Base-by-base conservation (phyloP, 1,140 invertebrate species). In the Drosophila repleta region DNA sequence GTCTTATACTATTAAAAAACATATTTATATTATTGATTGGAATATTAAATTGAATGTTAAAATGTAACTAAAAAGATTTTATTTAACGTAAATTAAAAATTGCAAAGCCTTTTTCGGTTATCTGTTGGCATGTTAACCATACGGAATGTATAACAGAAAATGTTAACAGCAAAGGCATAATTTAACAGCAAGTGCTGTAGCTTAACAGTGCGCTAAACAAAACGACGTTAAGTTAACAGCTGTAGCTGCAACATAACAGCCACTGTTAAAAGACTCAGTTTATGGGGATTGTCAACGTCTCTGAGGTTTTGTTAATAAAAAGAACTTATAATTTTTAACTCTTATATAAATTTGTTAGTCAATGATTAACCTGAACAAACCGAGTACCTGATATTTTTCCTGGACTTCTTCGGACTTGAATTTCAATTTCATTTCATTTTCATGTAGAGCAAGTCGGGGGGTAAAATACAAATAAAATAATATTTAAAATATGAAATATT, bases 361-460 rank as follows among this genome's bases (percentile, higher is more conserved):
- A 32, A n/a, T 11, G n/a, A 41, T 26, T 21, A 39, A 21, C 41
- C 26, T 65, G 41, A 41, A 10, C 20, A 56, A 57, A 49, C 18
- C 6, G 8, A 67, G 39, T 72, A 72, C 69, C 69, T 72, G 21
- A 69, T 70, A 74, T n/a, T 24, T 1, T 58, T 68, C 65, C 67
- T 70, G 52, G 15, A 51, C 43, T 35, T 37, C 35, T 67, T 63
- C 17, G 18, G 45, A 58, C 60, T 70, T 45, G 32, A 64, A 32
- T n/a, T 29, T 24, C 56, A 43, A 48, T 20, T 21, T 46, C 26
- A 20, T 41, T 55, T 62, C n/a, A n/a, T n/a, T n/a, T n/a, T n/a
- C n/a, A 35, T 11, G 43, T 24, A 29, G 21, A 10, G 17, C 24
- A 41, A 32, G 53, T 63, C 11, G 49, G 15, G 32, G 32, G 21